A percentile compares a stretch with the other conserved stretches of the same genome.
Conservation (phyloP, 2,888 invertebrate species). For the Apotomis turbidana region DNA sequence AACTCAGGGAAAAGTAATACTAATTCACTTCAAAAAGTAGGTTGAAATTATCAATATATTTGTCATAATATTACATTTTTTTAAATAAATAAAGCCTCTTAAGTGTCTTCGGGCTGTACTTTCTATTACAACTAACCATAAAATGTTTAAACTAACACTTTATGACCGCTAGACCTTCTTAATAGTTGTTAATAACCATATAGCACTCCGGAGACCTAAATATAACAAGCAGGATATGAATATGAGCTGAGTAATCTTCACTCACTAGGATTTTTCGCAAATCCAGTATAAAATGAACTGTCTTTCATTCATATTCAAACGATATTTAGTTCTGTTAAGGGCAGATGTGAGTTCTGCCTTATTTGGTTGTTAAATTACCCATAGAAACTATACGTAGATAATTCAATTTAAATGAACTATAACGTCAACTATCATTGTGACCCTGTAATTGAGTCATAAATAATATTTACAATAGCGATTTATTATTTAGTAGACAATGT, state of each 20-base stretch:
- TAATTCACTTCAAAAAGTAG: too few relatives aligned
- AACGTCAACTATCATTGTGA: constrained; percentile 32
- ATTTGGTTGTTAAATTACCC: background rate
- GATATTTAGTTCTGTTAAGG: background rate
- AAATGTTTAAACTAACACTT: constrained; percentile 6
- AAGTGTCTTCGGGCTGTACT: too few relatives aligned
- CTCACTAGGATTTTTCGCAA: constrained; percentile 17
- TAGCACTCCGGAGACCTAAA: constrained; percentile 31
- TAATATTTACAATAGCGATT: constrained; percentile 25
- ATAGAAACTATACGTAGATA: constrained; percentile 21
- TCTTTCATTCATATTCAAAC: background rate
- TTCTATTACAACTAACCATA: background rate
- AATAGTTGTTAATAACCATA: constrained; percentile 37
- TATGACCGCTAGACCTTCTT: constrained; percentile 18
- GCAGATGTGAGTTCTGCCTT: background rate
- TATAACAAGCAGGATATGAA: constrained; percentile 30
- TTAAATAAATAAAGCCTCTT: too few relatives aligned
- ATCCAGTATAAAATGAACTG: constrained; percentile 4
- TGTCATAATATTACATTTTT: too few relatives aligned
- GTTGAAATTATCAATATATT: too few relatives aligned
- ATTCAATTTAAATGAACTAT: constrained; percentile 36
- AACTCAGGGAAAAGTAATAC: too few relatives aligned
- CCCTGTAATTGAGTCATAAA: constrained; percentile 38
- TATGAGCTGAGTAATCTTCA: constrained; percentile 32
- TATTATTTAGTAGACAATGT: constrained; percentile 28